Evolutionary conservation across 2,888 invertebrate genomes (phyloP).

Genomic region (Dynastes tityus): DNA sequence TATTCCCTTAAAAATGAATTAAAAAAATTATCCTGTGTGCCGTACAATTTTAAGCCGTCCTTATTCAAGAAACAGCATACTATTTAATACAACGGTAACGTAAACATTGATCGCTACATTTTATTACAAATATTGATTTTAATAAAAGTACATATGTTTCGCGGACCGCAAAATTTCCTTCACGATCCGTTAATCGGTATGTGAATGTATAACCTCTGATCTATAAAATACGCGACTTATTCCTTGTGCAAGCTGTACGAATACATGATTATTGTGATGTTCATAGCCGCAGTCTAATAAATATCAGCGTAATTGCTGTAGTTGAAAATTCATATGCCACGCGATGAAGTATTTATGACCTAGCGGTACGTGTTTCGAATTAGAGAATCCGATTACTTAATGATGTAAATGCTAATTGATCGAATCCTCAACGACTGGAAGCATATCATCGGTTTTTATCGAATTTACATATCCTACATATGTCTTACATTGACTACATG

Average conservation of each 20-base stretch:
- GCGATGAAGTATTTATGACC: conserved; percentile 27
- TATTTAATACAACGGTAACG: too few species aligned
- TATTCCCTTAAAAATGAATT: too few species aligned
- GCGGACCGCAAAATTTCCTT: too few species aligned
- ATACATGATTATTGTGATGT: conserved; percentile 68
- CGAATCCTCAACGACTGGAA: conserved; percentile 11
- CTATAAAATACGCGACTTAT: background rate
- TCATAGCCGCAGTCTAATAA: conserved; percentile 26
- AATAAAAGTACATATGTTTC: too few species aligned
- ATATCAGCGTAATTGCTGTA: conserved; percentile 28
- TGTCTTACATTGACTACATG: conserved; percentile 4
- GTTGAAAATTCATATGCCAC: conserved; percentile 37
- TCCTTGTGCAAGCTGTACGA: conserved; percentile 59
- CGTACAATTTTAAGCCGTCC: too few species aligned
- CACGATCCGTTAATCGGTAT: too few species aligned
- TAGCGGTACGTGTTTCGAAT: conserved; percentile 26
- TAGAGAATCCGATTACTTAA: conserved; percentile 40
- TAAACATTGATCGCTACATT: too few species aligned
- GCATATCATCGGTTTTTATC: conserved; percentile 22
- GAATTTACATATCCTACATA: conserved; percentile 28
- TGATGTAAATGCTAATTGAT: conserved; percentile 41
- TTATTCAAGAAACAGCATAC: too few species aligned
- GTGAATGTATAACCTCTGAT: background rate
- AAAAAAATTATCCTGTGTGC: too few species aligned
- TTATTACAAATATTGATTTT: too few species aligned